Conservation (phyloP, 1,140 invertebrate species). For the Oscheius sp. region DNA sequence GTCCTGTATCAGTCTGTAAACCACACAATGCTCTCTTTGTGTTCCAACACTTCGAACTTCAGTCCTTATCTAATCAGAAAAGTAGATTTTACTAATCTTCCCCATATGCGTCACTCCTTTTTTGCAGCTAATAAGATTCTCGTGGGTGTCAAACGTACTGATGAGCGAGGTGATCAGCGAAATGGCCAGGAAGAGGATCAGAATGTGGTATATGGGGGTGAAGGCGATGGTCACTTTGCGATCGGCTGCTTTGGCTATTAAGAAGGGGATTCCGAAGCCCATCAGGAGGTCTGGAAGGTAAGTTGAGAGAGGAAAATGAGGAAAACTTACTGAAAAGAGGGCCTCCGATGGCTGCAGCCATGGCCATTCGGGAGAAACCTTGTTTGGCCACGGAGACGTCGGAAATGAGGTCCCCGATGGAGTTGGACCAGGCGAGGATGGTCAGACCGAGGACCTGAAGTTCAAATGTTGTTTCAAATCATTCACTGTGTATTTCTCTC, state of each 20-base stretch:
- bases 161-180: constrained; percentile 62
- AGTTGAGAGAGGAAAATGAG: background rate
- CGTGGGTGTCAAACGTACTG: background rate
- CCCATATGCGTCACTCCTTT: too few species aligned
- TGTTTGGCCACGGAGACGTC: constrained; percentile 69
- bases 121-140: too few species aligned
- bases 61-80: too few species aligned
- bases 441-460: constrained; percentile 70
- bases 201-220: constrained; percentile 16
- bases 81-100: too few species aligned
- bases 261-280: constrained; percentile 68
- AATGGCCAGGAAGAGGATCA: constrained; percentile 58
- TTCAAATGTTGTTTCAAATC: background rate
- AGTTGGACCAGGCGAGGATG: constrained; percentile 73
- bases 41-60: background rate
- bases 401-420: constrained; percentile 71
- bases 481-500: too few species aligned
- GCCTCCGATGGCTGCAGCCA: constrained; percentile 72
- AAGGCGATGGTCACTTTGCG: constrained; percentile 12
- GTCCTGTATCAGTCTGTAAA: too few species aligned
- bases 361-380: constrained; percentile 71
- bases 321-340: constrained; percentile 67
- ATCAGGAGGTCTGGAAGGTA: constrained; percentile 63
- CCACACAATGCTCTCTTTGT: too few species aligned
- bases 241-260: constrained; percentile 56